Base-by-base conservation (phyloP, 2,797 vertebrate genomes). In the Lindbergichthys nudifrons region DNA sequence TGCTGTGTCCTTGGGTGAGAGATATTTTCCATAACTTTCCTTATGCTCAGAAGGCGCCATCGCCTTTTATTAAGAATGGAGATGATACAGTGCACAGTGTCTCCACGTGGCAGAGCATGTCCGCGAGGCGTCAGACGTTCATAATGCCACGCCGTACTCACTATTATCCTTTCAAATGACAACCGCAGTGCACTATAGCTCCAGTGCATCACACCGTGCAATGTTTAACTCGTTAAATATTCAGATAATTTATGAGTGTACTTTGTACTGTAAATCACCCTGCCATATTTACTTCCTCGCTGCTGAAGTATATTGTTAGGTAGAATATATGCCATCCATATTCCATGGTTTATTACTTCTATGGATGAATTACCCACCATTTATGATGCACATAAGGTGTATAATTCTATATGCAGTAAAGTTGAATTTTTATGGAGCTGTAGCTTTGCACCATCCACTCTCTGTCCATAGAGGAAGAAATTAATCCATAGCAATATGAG, bases 21-120 rank as follows among this genome's bases (percentile, higher is more conserved):
- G 96, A 97, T 96, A 95, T 96, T 98, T 99, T 97, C 97, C 94
- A 96, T 97, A 97, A 97, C 95, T 98, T 98, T 96, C 92, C 90
- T 94, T 94, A 87, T 95, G 92, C 93, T 96, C 94, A 91, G 88
- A 94, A 93, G 81, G 86, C 93, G 92, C 93, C 91, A 94, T 94
- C 93, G 89, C 63, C 92, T 95, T 96, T 97, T 95, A 96, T 97
- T 97, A 96, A 94, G 90, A 88, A 84, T 73, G 82, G 91, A 94
- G 87, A 95, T 95, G 93, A 96, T 96, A 94, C 93, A 94, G 90
- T 92, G 90, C 83, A 92, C 86, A 90, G 90, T 92, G 94, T 94
- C 93, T 94, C 87, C 81, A 84, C 19, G 39, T 89, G 88, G 87
- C 87, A 83, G 81, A 71, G 81, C 73, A 86, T 83, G 87, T 91